Evolutionary conservation across 2,113 vertebrate species (phyloP).

Genomic region (Aix galericulata): DNA sequence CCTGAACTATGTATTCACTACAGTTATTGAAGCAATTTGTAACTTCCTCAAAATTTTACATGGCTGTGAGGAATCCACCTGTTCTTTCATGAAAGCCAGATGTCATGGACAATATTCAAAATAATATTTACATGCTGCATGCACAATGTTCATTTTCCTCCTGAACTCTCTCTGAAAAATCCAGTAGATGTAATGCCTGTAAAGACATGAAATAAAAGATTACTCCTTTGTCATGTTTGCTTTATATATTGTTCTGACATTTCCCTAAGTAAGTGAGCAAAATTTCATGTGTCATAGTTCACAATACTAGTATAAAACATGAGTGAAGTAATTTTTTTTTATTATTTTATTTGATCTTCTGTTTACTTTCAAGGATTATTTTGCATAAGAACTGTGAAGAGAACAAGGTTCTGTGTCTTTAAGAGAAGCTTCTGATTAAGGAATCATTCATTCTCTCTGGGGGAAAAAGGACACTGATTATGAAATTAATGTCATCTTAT

Average conservation of each 20-base stretch:
- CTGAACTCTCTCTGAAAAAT: background rate
- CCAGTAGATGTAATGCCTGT: background rate
- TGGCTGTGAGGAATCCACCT: background rate
- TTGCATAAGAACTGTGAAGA: background rate
- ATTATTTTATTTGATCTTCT: background rate
- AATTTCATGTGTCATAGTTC: background rate
- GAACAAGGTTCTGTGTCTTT: background rate
- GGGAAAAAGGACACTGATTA: background rate
- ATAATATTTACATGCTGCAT: background rate
- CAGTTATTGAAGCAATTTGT: background rate
- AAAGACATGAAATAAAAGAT: background rate
- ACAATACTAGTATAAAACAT: background rate
- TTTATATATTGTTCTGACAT: background rate
- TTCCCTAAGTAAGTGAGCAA: background rate
- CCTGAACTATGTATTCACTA: background rate
- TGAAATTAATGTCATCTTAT: constrained; percentile 36
- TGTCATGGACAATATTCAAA: background rate
- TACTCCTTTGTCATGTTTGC: background rate
- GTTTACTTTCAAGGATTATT: background rate
- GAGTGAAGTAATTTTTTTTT: background rate
- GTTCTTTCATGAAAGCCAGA: background rate
- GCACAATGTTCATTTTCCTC: background rate
- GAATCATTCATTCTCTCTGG: background rate
- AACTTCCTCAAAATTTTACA: constrained; percentile 8
- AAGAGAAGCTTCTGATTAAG: background rate